Evolutionary conservation across 2,113 vertebrate species (phyloP), one percentile per base, ranked within the genome.

Genomic region (Neodon shergylaensis): DNA sequence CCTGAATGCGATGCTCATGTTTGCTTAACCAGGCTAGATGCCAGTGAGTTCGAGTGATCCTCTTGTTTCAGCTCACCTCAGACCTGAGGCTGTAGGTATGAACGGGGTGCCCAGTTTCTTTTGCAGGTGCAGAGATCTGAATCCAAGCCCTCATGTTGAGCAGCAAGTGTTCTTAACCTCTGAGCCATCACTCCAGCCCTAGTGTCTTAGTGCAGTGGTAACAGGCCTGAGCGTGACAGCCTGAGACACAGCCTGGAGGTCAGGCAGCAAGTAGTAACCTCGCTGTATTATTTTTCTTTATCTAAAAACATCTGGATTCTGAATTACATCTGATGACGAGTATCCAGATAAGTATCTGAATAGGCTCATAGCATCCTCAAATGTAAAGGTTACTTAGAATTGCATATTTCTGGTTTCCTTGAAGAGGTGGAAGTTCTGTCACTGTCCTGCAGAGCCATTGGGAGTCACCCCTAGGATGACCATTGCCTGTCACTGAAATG

Each of bases 401-500:
- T 7, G 39, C 2, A 13, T 19, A 17, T n/a, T 39, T 19, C 86
- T 52, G 47, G 70, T 39, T 65, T 90, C 24, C 61, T 36, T 11
- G 11, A 54, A 61, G 61, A 79, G 54, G 31, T 4, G 2, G 39
- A 24, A 39, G 22, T 13, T 47, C 21, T 31, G 65, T 31, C 47
- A 11, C 12, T 52, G 49, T 31, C 17, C n/a, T 33, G 0, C 5
- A 47, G n/a, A 1, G 28, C 19, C 78, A 63, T 5, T 16, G n/a
- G n/a, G 19, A 2, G 17, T 61, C 39, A 78, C n/a, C 31, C n/a
- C 17, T 26, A 7, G 21, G 24, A 28, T 61, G 63, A 70, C 8
- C 2, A 7, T 0, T 6, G 26, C 10, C n/a, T 42, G 47, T 3
- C 21, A 8, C 21, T 49, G 47, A 65, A 47, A 7, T 24, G 6